Evolutionary conservation across 1,140 invertebrate genomes (phyloP).

Genomic region (Atta cephalotes): DNA sequence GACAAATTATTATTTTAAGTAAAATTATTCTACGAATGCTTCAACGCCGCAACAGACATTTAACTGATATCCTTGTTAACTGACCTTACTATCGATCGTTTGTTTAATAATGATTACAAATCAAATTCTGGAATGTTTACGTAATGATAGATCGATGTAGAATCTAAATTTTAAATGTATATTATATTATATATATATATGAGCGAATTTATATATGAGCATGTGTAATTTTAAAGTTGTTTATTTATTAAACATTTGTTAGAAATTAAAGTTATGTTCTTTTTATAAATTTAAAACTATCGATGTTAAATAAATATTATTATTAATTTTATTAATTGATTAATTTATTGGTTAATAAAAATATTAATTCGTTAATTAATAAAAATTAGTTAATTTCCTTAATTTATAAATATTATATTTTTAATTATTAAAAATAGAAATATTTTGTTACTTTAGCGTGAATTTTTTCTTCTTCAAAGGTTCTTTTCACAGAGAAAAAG

Average conservation of each 20-base stretch:
- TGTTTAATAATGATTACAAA: constrained; percentile 8
- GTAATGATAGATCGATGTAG: not conserved
- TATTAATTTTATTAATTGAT: constrained; percentile 6
- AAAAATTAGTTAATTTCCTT: not conserved
- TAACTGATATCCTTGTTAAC: constrained; percentile 12
- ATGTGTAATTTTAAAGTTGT: not conserved
- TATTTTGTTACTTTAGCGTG: not conserved
- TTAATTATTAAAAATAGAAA: not conserved
- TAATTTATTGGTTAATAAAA: not conserved
- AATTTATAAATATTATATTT: not conserved
- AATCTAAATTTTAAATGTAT: not conserved
- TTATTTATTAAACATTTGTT: not conserved
- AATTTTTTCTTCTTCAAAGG: not conserved
- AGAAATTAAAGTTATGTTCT: not conserved
- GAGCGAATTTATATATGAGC: not conserved
- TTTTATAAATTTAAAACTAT: not conserved
- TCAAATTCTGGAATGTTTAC: not conserved
- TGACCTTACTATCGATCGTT: not conserved
- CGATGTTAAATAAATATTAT: not conserved
- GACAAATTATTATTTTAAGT: not conserved
- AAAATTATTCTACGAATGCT: not conserved
- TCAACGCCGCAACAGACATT: constrained; percentile 32
- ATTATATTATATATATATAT: too few species aligned
- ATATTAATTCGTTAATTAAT: not conserved
- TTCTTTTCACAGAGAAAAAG: not conserved